Percentiles rank a stretch among this genome's conserved stretches.
Conservation (phyloP, 2,113 vertebrate species). For the Cebidichthys violaceus region DNA sequence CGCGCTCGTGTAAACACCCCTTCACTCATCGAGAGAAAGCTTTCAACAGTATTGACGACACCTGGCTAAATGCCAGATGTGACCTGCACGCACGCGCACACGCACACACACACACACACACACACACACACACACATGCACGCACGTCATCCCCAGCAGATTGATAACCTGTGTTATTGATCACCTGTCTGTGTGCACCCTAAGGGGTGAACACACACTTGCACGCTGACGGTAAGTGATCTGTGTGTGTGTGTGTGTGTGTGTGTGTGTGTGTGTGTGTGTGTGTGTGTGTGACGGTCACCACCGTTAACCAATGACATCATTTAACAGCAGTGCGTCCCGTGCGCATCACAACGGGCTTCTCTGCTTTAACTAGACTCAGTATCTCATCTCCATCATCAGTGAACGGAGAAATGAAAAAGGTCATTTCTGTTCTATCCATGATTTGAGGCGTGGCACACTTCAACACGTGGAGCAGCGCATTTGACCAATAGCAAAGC, state of each 20-base stretch:
- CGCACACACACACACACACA: neutral
- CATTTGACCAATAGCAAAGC: neutral
- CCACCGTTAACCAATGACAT: neutral
- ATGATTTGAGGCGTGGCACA: neutral
- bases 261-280: conserved; percentile 27
- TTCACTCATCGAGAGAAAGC: conserved; percentile 36
- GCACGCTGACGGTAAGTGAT: conserved; percentile 17
- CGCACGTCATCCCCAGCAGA: neutral
- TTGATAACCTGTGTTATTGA: conserved; percentile 53
- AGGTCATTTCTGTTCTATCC: neutral
- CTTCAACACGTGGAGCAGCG: neutral
- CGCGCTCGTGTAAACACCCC: conserved; percentile 33
- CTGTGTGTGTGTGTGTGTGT: conserved; percentile 18
- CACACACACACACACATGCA: conserved; percentile 15
- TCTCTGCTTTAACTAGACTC: neutral
- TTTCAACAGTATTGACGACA: conserved; percentile 59
- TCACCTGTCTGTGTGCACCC: conserved; percentile 28
- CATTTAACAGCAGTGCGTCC: neutral
- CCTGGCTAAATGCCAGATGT: conserved; percentile 58
- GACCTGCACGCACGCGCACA: neutral
- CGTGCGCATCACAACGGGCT: neutral
- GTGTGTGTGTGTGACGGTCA: conserved; percentile 16
- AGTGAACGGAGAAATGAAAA: neutral
- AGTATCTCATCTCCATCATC: neutral
- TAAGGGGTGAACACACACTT: conserved; percentile 16